Conservation (phyloP, 2,113 vertebrate species). For the Colius striatus region DNA sequence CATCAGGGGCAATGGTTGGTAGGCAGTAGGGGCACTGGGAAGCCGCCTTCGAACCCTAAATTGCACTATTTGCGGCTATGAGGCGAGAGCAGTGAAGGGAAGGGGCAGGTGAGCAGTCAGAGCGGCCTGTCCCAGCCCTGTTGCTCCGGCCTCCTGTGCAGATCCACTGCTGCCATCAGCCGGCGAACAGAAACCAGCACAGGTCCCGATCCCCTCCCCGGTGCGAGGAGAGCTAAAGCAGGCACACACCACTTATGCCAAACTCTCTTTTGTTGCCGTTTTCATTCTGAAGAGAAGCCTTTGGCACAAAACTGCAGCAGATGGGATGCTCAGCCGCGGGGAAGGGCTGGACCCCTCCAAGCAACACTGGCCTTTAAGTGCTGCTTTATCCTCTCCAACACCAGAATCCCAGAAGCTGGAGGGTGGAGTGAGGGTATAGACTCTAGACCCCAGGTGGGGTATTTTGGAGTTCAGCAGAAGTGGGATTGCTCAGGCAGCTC, state of each 20-base stretch:
- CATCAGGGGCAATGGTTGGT: background rate
- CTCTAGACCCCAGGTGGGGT: background rate
- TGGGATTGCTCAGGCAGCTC: background rate
- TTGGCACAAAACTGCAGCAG: accelerated
- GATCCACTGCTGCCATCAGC: constrained; percentile 65
- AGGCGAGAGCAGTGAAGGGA: background rate
- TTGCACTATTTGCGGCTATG: background rate
- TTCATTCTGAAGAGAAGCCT: background rate
- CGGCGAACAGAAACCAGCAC: background rate
- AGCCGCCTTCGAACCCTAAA: background rate
- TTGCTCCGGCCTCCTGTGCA: background rate
- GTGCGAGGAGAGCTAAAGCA: background rate
- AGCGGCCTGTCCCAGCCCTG: background rate
- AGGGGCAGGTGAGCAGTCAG: background rate
- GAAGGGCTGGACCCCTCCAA: background rate
- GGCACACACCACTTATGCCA: accelerated
- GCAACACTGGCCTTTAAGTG: background rate
- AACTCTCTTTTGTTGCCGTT: background rate
- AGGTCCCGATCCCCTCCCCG: background rate
- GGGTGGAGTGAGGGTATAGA: background rate
- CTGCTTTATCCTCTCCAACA: accelerated
- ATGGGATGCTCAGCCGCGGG: background rate
- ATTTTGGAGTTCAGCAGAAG: background rate
- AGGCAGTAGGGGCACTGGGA: background rate
- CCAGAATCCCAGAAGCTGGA: background rate